These are phyloP conservation scores for Agriopis aurantiaria DNA, from an alignment of 2,888 invertebrate genomes.

Conservation along the genomic window DNA sequence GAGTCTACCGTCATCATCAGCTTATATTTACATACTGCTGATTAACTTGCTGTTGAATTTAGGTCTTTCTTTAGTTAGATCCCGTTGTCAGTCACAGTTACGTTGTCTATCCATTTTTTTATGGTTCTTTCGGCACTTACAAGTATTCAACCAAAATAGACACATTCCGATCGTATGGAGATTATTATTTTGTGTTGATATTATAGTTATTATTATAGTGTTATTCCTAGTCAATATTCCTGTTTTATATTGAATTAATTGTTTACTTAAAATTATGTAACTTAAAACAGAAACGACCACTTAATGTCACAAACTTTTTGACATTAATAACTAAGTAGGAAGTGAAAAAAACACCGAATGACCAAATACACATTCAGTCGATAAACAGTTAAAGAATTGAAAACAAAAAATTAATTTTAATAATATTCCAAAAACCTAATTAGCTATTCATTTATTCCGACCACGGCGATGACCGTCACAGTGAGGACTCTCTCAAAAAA, in stretches of 20 bases:
- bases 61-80: no score
- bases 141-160: no score
- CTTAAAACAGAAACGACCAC: slow-evolving; percentile 37
- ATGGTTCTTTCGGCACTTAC: no score
- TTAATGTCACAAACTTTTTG: slow-evolving; percentile 52
- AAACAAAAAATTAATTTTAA: slow-evolving; percentile 55
- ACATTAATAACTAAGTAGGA: slow-evolving; percentile 45
- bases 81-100: no score
- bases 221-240: no score
- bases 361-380: slow-evolving; percentile 1
- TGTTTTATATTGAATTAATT: no score
- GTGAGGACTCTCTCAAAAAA: slow-evolving; percentile 61
- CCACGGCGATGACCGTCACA: slow-evolving; percentile 66
- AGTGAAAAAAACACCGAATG: slow-evolving; percentile 10
- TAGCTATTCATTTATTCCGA: slow-evolving; percentile 76
- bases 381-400: slow-evolving; percentile 44
- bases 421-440: slow-evolving; percentile 66
- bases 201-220: background rate
- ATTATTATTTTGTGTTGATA: background rate
- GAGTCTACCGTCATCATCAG: no score
- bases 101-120: no score
- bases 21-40: no score
- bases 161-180: no score
- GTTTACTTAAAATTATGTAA: background rate
- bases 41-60: no score